phyloP scores from a whole-genome alignment of 2,888 invertebrate genomes.

The Drosophila borealis region DNA sequence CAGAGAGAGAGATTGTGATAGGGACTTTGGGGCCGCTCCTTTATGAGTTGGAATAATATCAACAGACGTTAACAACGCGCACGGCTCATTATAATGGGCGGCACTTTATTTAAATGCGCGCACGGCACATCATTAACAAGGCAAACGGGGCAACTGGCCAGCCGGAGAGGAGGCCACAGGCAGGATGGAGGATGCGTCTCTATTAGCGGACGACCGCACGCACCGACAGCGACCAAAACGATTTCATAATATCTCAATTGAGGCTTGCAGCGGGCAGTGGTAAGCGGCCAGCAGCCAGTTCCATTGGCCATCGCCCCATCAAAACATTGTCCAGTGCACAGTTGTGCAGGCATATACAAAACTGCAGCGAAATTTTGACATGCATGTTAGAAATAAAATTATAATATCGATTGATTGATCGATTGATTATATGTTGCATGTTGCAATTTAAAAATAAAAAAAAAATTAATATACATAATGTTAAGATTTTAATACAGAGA shows the following conservation, averaged over 20 bases:
- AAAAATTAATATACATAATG: no score
- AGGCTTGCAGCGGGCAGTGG: conserved; percentile 38
- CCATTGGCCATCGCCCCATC: conserved; percentile 55
- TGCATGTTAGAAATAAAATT: neutral
- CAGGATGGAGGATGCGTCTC: conserved; percentile 65
- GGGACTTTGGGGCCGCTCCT: conserved; percentile 61
- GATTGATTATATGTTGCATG: no score
- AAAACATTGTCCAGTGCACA: conserved; percentile 41
- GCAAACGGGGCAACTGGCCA: conserved; percentile 52
- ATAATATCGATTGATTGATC: no score
- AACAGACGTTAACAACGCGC: conserved; percentile 61
- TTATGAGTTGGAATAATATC: conserved; percentile 71
- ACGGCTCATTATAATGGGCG: conserved; percentile 76
- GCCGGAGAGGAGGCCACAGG: conserved; percentile 24
- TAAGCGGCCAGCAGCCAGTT: neutral
- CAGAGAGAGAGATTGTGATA: conserved; percentile 28
- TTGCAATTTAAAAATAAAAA: no score
- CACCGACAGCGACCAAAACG: conserved; percentile 60
- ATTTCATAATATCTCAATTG: conserved; percentile 79
- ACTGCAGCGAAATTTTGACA: neutral
- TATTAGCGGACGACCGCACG: conserved; percentile 74
- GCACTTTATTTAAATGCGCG: conserved; percentile 79
- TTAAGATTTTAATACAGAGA: no score
- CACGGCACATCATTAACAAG: conserved; percentile 80
- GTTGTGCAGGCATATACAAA: conserved; percentile 1